phyloP scores from a whole-genome alignment of 1,140 invertebrate species.

The Odontomachus brunneus region DNA sequence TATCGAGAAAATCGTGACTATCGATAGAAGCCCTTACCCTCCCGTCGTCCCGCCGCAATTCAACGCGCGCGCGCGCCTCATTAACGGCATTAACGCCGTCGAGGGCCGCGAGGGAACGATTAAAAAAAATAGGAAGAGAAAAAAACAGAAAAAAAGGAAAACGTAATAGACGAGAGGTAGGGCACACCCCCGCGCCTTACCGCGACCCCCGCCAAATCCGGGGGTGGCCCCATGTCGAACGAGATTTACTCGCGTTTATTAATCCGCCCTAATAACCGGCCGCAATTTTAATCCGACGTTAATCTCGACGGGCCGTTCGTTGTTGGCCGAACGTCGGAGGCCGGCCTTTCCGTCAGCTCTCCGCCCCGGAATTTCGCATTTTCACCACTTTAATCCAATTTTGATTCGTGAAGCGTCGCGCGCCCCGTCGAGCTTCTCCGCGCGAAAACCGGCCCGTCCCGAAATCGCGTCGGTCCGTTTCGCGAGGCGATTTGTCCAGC shows the following conservation, averaged over 20 bases:
- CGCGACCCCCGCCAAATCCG: slow-evolving; percentile 51
- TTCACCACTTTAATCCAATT: slow-evolving; percentile 74
- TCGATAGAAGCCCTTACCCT: no score
- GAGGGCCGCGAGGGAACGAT: neutral
- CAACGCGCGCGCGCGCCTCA: slow-evolving; percentile 47
- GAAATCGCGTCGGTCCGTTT: slow-evolving; percentile 24
- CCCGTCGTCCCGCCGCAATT: slow-evolving; percentile 6
- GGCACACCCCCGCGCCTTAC: neutral
- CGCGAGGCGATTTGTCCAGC: slow-evolving; percentile 5
- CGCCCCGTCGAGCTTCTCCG: slow-evolving; percentile 38
- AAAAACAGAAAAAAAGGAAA: neutral
- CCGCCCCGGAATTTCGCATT: slow-evolving; percentile 67
- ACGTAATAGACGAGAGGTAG: no score
- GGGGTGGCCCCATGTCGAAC: slow-evolving; percentile 62
- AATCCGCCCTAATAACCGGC: slow-evolving; percentile 75
- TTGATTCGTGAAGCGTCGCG: slow-evolving; percentile 54
- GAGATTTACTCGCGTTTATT: slow-evolving; percentile 75
- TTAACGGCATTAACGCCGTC: slow-evolving; percentile 60
- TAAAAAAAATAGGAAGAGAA: neutral
- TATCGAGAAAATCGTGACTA: no score
- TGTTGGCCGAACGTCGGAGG: slow-evolving; percentile 34
- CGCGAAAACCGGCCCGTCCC: slow-evolving; percentile 18
- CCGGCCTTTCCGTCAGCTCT: slow-evolving; percentile 61
- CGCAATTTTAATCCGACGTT: slow-evolving; percentile 76
- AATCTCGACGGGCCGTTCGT: slow-evolving; percentile 61